Conservation (phyloP, 2,113 vertebrate species). For the Pitta sordida region DNA sequence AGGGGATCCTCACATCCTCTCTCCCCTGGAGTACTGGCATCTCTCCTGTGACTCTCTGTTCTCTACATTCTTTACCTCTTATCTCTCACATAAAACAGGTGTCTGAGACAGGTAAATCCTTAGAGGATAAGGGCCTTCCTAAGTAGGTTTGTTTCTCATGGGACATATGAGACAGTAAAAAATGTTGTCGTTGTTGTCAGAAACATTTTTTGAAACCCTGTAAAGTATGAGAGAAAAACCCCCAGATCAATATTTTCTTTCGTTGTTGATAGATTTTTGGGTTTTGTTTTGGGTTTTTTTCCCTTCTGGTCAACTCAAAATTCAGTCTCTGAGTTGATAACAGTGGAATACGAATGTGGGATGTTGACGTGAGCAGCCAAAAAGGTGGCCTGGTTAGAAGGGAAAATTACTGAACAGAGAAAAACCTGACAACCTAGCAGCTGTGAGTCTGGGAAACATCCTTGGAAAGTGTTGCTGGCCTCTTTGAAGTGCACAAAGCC, state of each 20-base stretch:
- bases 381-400: neutral
- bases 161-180: neutral
- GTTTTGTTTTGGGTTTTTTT: neutral
- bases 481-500: neutral
- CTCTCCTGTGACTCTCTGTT: neutral
- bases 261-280: neutral
- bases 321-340: neutral
- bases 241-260: neutral
- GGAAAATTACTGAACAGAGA: neutral
- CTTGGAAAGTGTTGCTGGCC: neutral
- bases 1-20: neutral
- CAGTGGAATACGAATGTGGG: fast-evolving
- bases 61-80: neutral
- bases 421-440: neutral
- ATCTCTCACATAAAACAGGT: neutral
- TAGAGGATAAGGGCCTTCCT: neutral
- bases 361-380: neutral
- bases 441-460: neutral
- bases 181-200: neutral
- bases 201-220: neutral
- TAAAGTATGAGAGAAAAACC: neutral
- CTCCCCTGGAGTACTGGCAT: neutral
- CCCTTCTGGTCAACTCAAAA: neutral
- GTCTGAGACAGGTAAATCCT: neutral
- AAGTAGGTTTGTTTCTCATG: neutral